Percentiles rank a stretch among this genome's conserved stretches.
Evolutionary conservation across 2,888 invertebrate genomes (phyloP).

Genomic region (Plutella xylostella): DNA sequence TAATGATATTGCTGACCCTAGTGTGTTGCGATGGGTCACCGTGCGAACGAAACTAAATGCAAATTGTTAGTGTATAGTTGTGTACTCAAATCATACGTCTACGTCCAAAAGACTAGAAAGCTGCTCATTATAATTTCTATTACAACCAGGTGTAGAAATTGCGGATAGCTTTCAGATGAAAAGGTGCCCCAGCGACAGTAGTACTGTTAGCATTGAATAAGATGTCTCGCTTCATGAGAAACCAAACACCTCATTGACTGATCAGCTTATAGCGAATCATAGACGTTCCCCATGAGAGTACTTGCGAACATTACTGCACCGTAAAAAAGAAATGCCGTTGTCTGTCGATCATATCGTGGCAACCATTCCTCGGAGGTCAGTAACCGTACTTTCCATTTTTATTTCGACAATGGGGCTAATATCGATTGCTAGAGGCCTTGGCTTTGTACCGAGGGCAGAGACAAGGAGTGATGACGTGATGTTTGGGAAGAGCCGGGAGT

Average conservation of each 20-base stretch:
- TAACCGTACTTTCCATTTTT: slow-evolving; percentile 57
- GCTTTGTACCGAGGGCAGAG: too few species aligned
- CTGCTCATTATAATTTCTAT: slow-evolving; percentile 28
- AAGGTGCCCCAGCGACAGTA: too few species aligned
- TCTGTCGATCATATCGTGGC: background rate
- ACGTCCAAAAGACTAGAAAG: slow-evolving; percentile 38
- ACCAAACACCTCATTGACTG: too few species aligned
- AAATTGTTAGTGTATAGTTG: slow-evolving; percentile 2
- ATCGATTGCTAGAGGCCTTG: slow-evolving; percentile 52
- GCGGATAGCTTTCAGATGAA: slow-evolving; percentile 17
- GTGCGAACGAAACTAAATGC: background rate
- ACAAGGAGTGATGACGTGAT: slow-evolving; percentile 57
- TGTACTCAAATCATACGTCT: slow-evolving; percentile 16
- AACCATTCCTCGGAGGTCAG: slow-evolving; percentile 30
- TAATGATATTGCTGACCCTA: background rate
- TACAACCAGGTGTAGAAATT: slow-evolving; percentile 28
- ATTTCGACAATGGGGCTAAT: slow-evolving; percentile 23
- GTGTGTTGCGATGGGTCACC: background rate
- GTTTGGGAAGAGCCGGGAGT: slow-evolving; percentile 47
- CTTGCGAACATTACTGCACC: too few species aligned
- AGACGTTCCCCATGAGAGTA: too few species aligned
- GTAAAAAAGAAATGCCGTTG: background rate
- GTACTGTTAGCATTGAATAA: too few species aligned
- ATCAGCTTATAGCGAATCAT: too few species aligned
- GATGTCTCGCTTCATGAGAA: too few species aligned